phyloP scores from a whole-genome alignment of 2,888 invertebrate species.

The Drosophila dives region DNA sequence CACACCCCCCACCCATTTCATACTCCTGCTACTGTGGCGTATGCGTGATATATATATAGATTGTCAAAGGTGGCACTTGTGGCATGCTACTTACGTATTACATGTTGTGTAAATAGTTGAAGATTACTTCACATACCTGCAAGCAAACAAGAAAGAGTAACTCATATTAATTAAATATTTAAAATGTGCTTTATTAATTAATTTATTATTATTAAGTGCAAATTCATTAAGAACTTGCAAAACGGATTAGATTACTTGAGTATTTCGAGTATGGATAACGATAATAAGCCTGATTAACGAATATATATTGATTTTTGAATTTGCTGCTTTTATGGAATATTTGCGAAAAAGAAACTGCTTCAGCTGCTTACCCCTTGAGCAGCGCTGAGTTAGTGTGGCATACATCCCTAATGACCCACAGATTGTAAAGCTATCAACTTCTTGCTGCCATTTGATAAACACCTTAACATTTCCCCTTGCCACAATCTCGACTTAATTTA shows the following conservation, averaged over 20 bases:
- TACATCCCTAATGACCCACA: conserved; percentile 47
- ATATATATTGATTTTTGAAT: neutral
- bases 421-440: conserved; percentile 33
- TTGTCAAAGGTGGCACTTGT: conserved; percentile 33
- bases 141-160: conserved; percentile 48
- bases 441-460: conserved; percentile 42
- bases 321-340: neutral
- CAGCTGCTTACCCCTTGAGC: neutral
- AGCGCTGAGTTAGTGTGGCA: neutral
- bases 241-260: neutral
- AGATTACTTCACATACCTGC: conserved; percentile 67
- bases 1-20: too few species aligned
- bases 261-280: neutral
- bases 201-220: neutral
- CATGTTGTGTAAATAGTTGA: conserved; percentile 18
- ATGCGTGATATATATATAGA: conserved; percentile 29
- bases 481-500: conserved; percentile 47
- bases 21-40: conserved; percentile 25
- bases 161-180: conserved; percentile 35
- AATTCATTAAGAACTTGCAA: neutral
- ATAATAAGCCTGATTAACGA: neutral
- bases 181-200: neutral
- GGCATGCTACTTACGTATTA: conserved; percentile 55
- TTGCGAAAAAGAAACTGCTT: neutral
- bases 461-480: conserved; percentile 41